phyloP scores from a whole-genome alignment of 2,113 vertebrate species.

The Thalassoma bifasciatum region DNA sequence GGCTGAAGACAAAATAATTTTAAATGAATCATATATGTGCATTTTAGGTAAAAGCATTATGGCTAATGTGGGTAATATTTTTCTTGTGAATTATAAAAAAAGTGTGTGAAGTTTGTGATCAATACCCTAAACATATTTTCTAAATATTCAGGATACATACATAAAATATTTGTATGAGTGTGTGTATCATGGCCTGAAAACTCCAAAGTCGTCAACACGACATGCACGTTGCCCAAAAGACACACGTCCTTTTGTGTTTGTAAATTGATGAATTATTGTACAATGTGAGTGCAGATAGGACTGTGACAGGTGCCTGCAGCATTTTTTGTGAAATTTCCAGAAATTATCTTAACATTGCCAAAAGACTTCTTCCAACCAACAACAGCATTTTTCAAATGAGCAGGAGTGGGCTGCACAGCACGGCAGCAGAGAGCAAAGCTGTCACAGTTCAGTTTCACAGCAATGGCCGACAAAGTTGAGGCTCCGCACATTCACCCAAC shows the following conservation, averaged over 20 bases:
- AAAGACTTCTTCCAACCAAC: not conserved
- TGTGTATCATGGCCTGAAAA: not conserved
- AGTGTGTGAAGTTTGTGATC: no score
- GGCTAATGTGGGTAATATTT: not conserved
- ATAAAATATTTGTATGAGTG: not conserved
- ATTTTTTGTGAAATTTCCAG: slow-evolving; percentile 18
- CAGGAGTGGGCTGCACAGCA: not conserved
- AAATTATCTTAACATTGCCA: not conserved
- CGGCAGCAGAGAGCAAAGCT: slow-evolving; percentile 15
- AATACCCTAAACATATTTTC: no score
- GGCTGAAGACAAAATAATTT: not conserved
- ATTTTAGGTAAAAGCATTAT: not conserved
- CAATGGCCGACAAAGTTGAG: slow-evolving; percentile 56
- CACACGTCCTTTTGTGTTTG: no score
- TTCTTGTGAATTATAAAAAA: no score
- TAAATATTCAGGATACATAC: no score
- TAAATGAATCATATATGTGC: no score
- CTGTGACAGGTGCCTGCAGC: not conserved
- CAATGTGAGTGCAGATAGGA: not conserved
- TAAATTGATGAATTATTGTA: not conserved
- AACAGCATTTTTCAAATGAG: slow-evolving; percentile 7
- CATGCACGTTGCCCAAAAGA: not conserved
- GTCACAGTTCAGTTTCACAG: slow-evolving; percentile 32
- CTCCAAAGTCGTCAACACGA: not conserved
- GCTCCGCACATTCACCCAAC: slow-evolving; percentile 4